Conservation (phyloP, 2,113 vertebrate species). For the Thalassoma bifasciatum region DNA sequence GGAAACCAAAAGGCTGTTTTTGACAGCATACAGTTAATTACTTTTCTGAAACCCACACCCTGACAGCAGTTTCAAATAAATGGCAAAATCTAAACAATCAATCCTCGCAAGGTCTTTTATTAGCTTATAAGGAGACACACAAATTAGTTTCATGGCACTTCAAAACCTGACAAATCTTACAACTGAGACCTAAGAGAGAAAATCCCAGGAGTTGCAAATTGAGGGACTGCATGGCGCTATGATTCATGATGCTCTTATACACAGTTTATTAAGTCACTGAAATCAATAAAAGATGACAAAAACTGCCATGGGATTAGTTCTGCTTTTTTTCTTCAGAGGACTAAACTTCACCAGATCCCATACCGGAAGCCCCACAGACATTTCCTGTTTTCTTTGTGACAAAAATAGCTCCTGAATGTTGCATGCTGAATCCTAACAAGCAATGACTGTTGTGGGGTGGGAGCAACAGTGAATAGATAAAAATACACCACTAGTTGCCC, state of each 20-base stretch:
- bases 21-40: too few relatives aligned
- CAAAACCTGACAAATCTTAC: too few relatives aligned
- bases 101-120: too few relatives aligned
- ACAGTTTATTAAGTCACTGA: not conserved
- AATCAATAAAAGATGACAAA: conserved; percentile 15
- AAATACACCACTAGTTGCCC: not conserved
- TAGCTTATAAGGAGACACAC: too few relatives aligned
- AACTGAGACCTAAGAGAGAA: too few relatives aligned
- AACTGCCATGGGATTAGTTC: conserved; percentile 9
- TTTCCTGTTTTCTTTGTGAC: conserved; percentile 69
- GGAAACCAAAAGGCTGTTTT: too few relatives aligned
- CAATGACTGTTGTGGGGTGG: not conserved
- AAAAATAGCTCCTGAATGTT: conserved; percentile 60
- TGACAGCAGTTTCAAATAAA: too few relatives aligned
- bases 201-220: not conserved
- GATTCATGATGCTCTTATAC: not conserved
- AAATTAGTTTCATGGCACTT: too few relatives aligned
- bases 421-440: conserved; percentile 15
- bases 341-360: conserved; percentile 10
- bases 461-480: not conserved
- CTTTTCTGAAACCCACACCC: too few relatives aligned
- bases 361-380: conserved; percentile 40
- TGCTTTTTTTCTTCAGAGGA: conserved; percentile 12
- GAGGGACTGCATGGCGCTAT: not conserved
- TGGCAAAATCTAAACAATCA: too few relatives aligned